Conservation (phyloP, 2,113 vertebrate species). For the Scortum barcoo region DNA sequence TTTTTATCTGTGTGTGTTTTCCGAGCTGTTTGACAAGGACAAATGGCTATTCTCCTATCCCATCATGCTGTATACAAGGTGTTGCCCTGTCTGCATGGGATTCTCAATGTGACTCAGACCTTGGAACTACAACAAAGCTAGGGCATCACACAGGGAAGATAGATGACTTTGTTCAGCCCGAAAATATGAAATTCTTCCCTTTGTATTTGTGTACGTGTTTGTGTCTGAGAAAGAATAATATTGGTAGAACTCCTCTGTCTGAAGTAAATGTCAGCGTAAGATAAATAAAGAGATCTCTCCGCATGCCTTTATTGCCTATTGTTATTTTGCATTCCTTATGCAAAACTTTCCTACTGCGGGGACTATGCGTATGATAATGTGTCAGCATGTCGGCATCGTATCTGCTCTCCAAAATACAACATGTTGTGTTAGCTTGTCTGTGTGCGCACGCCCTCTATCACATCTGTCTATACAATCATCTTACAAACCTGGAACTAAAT, state of each 20-base stretch:
- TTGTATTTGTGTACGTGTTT: slow-evolving; percentile 51
- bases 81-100: slow-evolving; percentile 52
- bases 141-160: slow-evolving; percentile 60
- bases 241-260: slow-evolving; percentile 50
- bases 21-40: slow-evolving; percentile 64
- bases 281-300: slow-evolving; percentile 70
- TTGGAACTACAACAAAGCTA: slow-evolving; percentile 61
- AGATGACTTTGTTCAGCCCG: slow-evolving; percentile 66
- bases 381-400: slow-evolving; percentile 48
- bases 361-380: slow-evolving; percentile 63
- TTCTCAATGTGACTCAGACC: slow-evolving; percentile 73
- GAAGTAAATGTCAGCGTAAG: slow-evolving; percentile 74
- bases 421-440: slow-evolving; percentile 21
- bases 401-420: slow-evolving; percentile 35
- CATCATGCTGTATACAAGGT: slow-evolving; percentile 49
- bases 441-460: background rate
- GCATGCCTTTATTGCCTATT: slow-evolving; percentile 67
- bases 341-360: slow-evolving; percentile 49
- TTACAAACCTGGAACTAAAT: slow-evolving; percentile 16
- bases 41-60: slow-evolving; percentile 52
- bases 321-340: slow-evolving; percentile 70
- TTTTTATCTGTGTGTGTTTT: slow-evolving; percentile 26
- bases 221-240: slow-evolving; percentile 61
- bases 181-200: slow-evolving; percentile 63
- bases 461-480: slow-evolving; percentile 35